Evolutionary conservation across 2,888 invertebrate species (phyloP).

Genomic region (Erebia ligea): DNA sequence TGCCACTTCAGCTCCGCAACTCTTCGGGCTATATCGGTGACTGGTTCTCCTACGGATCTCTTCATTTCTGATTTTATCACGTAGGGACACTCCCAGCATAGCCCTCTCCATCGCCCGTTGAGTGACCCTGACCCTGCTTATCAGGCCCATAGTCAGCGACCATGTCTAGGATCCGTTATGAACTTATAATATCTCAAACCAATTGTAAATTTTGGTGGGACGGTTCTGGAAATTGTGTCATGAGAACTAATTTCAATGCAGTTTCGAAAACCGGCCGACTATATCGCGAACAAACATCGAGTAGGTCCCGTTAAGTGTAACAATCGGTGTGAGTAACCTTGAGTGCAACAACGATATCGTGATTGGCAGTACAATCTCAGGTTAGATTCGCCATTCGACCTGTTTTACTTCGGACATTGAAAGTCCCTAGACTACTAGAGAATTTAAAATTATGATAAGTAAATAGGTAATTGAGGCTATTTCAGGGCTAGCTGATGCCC

Average conservation of each 20-base stretch:
- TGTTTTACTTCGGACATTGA: slow-evolving; percentile 5
- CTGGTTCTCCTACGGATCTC: no score
- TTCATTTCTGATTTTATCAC: no score
- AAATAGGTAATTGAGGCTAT: no score
- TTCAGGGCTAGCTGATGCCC: no score
- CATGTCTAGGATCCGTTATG: no score
- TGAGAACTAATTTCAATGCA: slow-evolving; percentile 30
- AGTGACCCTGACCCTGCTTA: no score
- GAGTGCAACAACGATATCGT: slow-evolving; percentile 32
- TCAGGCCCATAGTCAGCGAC: no score
- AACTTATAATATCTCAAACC: neutral
- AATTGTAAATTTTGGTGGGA: slow-evolving; percentile 1
- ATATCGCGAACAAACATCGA: slow-evolving; percentile 25
- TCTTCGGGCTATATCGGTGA: no score
- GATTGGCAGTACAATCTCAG: slow-evolving; percentile 31
- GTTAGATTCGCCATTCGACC: slow-evolving; percentile 16
- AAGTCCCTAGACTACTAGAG: neutral
- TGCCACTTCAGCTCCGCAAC: no score
- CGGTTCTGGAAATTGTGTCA: slow-evolving; percentile 31
- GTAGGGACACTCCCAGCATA: no score
- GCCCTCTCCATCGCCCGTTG: no score
- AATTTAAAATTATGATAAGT: no score
- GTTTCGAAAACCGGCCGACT: slow-evolving; percentile 32
- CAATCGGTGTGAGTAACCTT: slow-evolving; percentile 39
- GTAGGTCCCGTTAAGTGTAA: slow-evolving; percentile 29